phyloP scores from a whole-genome alignment of 2,797 vertebrate species.

The Molossus alvarezi region DNA sequence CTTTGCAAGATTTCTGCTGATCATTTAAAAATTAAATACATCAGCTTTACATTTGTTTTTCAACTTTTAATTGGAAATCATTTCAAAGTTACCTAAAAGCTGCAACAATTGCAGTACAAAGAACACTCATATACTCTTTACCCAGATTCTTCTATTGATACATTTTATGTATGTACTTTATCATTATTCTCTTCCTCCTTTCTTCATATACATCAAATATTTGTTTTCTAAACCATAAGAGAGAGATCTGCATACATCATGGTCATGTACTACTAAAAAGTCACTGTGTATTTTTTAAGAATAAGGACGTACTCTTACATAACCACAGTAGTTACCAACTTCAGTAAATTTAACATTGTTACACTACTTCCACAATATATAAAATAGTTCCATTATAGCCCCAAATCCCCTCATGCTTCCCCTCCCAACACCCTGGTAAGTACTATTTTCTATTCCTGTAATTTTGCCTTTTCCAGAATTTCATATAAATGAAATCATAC shows the following conservation, averaged over 20 bases:
- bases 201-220: not conserved
- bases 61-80: conserved; percentile 34
- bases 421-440: not conserved
- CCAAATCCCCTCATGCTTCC: not conserved
- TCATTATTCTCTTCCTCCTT: not conserved
- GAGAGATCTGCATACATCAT: not conserved
- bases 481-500: no score
- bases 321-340: conserved; percentile 2
- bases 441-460: conserved; percentile 6
- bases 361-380: not conserved
- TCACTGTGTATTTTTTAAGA: conserved; percentile 8
- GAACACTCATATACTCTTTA: not conserved
- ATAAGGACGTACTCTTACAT: not conserved
- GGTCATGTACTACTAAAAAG: conserved; percentile 28
- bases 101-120: conserved; percentile 36
- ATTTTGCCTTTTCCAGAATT: no score
- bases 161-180: not conserved
- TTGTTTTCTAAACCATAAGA: not conserved
- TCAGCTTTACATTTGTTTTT: conserved; percentile 9
- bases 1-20: not conserved
- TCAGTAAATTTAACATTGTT: not conserved
- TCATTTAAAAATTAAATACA: conserved; percentile 17
- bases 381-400: not conserved
- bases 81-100: conserved; percentile 21
- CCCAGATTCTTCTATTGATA: not conserved